A percentile compares a stretch with the other conserved stretches of the same genome.
These are phyloP conservation scores for Phoxinus dragarum DNA, from an alignment of 2,797 vertebrate genomes.

Conservation along the genomic window DNA sequence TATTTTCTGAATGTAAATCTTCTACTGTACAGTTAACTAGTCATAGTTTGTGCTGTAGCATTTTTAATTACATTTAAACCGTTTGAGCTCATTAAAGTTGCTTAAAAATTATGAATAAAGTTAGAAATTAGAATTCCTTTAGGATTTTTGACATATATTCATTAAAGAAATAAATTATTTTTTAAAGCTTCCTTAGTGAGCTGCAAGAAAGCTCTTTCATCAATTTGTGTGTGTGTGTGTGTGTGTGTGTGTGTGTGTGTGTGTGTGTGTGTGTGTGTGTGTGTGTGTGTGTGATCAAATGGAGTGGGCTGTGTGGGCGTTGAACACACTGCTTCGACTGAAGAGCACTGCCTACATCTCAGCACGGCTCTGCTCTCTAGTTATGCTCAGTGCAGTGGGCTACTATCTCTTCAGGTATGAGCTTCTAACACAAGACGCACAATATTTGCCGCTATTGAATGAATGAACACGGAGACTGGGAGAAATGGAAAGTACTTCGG, in stretches of 20 bases:
- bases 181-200: neutral
- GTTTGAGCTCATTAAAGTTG: neutral
- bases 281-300: slow-evolving; percentile 73
- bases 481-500: slow-evolving; percentile 54
- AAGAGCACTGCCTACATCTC: slow-evolving; percentile 70
- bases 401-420: slow-evolving; percentile 33
- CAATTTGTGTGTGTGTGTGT: neutral
- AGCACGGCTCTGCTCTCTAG: slow-evolving; percentile 66
- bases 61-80: neutral
- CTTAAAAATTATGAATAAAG: neutral
- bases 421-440: slow-evolving; percentile 5
- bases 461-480: slow-evolving; percentile 62
- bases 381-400: slow-evolving; percentile 48
- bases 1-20: neutral
- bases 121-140: neutral
- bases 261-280: slow-evolving; percentile 18
- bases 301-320: slow-evolving; percentile 67
- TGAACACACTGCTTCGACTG: slow-evolving; percentile 69
- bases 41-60: neutral
- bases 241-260: neutral
- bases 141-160: neutral
- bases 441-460: slow-evolving; percentile 38
- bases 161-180: neutral
- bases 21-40: neutral
- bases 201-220: slow-evolving; percentile 20